phyloP scores from a whole-genome alignment of 2,797 vertebrate genomes.

The Astyanax mexicanus region DNA sequence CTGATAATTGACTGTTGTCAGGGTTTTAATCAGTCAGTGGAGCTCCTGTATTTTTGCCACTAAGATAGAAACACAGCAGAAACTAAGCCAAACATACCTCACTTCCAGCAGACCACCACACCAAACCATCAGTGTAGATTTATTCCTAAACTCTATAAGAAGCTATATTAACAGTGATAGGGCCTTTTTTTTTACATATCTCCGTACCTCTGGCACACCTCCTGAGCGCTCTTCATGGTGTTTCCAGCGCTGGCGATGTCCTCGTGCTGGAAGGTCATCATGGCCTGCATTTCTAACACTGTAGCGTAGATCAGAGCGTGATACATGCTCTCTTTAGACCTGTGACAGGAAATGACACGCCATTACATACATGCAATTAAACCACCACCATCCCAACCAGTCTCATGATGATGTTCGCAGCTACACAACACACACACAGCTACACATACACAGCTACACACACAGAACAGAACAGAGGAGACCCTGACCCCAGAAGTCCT shows the following conservation, averaged over 20 bases:
- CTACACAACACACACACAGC: conserved; percentile 1
- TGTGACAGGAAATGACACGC: conserved; percentile 55
- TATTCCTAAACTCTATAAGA: too few species aligned
- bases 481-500: neutral
- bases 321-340: conserved; percentile 86
- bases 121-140: too few species aligned
- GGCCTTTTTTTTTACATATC: too few species aligned
- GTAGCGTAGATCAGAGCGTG: conserved; percentile 89
- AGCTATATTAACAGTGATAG: too few species aligned
- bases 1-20: too few species aligned
- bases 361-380: conserved; percentile 14
- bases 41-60: too few species aligned
- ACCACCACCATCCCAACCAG: neutral
- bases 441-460: too few species aligned
- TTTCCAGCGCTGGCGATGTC: conserved; percentile 84
- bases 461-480: neutral
- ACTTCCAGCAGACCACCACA: too few species aligned
- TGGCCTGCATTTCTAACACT: conserved; percentile 88
- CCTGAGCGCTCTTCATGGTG: conserved; percentile 87
- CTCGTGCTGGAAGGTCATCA: conserved; percentile 89
- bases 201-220: conserved; percentile 84
- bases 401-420: neutral
- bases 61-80: too few species aligned
- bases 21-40: too few species aligned
- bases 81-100: too few species aligned